Evolutionary conservation across 2,888 invertebrate species (phyloP).

Genomic region (Crioceris asparagi): DNA sequence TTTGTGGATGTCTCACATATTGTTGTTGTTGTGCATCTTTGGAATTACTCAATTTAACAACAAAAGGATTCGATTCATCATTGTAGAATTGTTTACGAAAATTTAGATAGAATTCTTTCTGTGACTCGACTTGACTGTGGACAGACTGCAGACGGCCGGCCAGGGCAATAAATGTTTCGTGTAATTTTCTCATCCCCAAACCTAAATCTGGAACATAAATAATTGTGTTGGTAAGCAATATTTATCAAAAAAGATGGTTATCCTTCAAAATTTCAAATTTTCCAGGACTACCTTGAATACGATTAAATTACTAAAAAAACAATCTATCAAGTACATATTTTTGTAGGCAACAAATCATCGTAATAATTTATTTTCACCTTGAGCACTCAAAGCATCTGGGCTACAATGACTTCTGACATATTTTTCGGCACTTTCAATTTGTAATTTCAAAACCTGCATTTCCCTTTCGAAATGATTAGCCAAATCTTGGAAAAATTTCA

Average conservation of each 20-base stretch:
- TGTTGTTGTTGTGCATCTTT: too few species aligned
- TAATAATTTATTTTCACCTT: conserved; percentile 39
- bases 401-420: conserved; percentile 57
- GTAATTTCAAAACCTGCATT: conserved; percentile 54
- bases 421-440: conserved; percentile 62
- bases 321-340: too few species aligned
- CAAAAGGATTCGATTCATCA: conserved; percentile 70
- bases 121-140: conserved; percentile 65
- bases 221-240: too few species aligned
- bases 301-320: too few species aligned
- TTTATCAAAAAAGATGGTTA: too few species aligned
- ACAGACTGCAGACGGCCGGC: conserved; percentile 79
- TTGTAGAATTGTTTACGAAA: conserved; percentile 66
- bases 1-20: too few species aligned
- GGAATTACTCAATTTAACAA: conserved; percentile 24
- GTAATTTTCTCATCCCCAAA: conserved; percentile 66
- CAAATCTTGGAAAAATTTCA: conserved; percentile 58
- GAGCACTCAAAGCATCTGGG: conserved; percentile 53
- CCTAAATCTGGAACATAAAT: conserved; percentile 54
- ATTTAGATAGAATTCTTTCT: conserved; percentile 78
- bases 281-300: too few species aligned
- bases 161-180: conserved; percentile 76
- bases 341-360: too few species aligned
- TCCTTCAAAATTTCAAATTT: too few species aligned
- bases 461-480: conserved; percentile 61